These are phyloP conservation scores for Trichacis sp. DNA, from an alignment of 2,888 invertebrate genomes.

Conservation along the genomic window DNA sequence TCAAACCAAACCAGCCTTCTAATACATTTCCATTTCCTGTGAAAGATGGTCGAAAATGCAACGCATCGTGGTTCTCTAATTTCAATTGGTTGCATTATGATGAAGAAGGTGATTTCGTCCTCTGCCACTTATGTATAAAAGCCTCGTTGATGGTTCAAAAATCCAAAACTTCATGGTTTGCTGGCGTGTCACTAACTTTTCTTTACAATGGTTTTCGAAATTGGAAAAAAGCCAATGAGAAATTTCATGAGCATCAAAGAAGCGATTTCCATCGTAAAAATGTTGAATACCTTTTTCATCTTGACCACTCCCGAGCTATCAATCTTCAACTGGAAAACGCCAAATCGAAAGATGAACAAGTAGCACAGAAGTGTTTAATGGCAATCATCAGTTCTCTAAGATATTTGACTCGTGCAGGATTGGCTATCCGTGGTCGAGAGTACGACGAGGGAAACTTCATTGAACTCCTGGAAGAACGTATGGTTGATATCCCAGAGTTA, in stretches of 20 bases:
- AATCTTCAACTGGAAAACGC: neutral
- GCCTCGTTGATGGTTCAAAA: neutral
- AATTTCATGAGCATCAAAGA: constrained; percentile 9
- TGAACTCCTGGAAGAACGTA: constrained; percentile 6
- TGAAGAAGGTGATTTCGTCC: constrained; percentile 1
- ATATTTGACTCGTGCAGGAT: constrained; percentile 9
- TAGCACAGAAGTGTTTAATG: neutral
- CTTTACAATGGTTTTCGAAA: constrained; percentile 9
- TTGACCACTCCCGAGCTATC: neutral
- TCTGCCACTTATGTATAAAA: constrained; percentile 12
- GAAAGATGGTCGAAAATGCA: no score
- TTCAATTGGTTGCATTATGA: neutral
- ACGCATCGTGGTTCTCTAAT: no score
- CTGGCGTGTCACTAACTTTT: constrained; percentile 6
- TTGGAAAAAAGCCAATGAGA: constrained; percentile 8
- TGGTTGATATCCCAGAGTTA: neutral
- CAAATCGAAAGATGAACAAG: no score
- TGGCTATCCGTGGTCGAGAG: constrained; percentile 10
- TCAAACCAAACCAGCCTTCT: no score
- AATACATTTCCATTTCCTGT: no score
- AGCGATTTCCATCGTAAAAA: constrained; percentile 12
- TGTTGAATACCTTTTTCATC: neutral
- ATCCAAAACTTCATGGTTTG: constrained; percentile 1
- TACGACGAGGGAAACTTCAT: constrained; percentile 12
- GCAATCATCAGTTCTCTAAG: constrained; percentile 10